Percentiles rank a stretch among this genome's conserved stretches.
phyloP scores from a whole-genome alignment of 2,888 invertebrate genomes.

The Spisula subtruncata region DNA sequence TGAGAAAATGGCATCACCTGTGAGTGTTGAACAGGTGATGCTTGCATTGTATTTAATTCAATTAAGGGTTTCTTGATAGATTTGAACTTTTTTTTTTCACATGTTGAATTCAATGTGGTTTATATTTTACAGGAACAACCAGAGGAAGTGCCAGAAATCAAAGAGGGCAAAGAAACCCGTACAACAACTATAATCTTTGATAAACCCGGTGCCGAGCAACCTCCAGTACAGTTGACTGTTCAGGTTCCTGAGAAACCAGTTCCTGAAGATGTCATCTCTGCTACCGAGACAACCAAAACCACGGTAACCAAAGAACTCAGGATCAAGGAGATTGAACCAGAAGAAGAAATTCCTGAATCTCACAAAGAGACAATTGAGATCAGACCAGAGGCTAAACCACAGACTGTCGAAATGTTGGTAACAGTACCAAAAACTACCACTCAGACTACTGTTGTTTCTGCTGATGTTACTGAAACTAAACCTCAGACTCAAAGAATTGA shows the following conservation, averaged over 20 bases:
- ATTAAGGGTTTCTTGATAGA: no score
- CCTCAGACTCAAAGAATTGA: constrained; percentile 81
- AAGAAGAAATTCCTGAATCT: constrained; percentile 70
- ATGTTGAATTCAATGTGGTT: background rate
- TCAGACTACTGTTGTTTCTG: constrained; percentile 69
- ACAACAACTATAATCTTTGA: constrained; percentile 77
- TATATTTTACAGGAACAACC: constrained; percentile 56
- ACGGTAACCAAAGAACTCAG: constrained; percentile 79
- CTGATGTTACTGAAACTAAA: constrained; percentile 70
- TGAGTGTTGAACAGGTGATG: no score
- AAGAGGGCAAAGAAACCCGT: constrained; percentile 77
- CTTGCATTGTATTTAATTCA: no score
- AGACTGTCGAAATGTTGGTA: constrained; percentile 77
- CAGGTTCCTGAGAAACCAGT: constrained; percentile 76
- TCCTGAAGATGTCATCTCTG: constrained; percentile 73
- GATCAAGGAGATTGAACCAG: constrained; percentile 71
- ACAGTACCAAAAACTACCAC: constrained; percentile 69
- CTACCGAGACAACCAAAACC: constrained; percentile 77
- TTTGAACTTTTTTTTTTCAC: no score
- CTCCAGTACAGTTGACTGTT: constrained; percentile 79
- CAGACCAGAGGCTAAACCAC: constrained; percentile 76
- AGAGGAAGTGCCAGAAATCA: constrained; percentile 74
- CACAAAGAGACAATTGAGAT: constrained; percentile 85
- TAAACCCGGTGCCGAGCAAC: constrained; percentile 75
- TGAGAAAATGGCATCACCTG: no score